Percentiles rank a stretch among this genome's conserved stretches.
Evolutionary conservation across 2,113 vertebrate species (phyloP).

Genomic region (Platanista minor): DNA sequence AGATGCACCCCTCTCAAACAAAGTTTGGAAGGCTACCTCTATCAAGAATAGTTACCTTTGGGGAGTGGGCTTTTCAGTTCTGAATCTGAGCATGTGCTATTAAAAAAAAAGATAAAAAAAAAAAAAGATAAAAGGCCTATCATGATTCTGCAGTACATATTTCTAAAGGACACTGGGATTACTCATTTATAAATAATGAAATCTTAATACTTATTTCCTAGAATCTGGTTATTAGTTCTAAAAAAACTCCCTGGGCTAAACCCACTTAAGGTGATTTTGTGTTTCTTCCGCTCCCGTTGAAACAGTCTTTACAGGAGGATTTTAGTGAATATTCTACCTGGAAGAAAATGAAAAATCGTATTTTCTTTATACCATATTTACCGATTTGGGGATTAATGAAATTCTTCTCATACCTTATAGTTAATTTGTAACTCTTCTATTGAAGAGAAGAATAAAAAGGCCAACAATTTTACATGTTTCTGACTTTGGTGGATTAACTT

Average conservation of each 20-base stretch:
- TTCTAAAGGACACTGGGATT: not conserved
- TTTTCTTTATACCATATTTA: not conserved
- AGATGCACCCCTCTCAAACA: not conserved
- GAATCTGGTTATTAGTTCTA: not conserved
- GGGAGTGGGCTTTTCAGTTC: not conserved
- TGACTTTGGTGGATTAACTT: not conserved
- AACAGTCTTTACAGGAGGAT: not conserved
- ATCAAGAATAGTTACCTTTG: not conserved
- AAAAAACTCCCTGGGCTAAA: not conserved
- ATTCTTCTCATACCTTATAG: not conserved
- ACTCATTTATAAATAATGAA: constrained; percentile 17
- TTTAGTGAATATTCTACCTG: not conserved
- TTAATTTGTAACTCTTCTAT: not conserved
- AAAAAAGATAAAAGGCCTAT: not conserved
- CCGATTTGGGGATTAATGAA: not conserved
- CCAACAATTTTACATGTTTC: not conserved
- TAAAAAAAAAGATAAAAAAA: not conserved
- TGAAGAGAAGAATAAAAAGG: not conserved
- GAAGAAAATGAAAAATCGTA: not conserved
- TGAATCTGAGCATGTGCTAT: not conserved
- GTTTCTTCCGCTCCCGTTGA: not conserved
- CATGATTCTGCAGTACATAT: not conserved
- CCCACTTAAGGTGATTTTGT: not conserved
- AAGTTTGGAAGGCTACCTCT: not conserved
- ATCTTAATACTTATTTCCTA: not conserved